These are phyloP conservation scores for Gobionotothen gibberifrons DNA, from an alignment of 2,797 vertebrate species.

Conservation along the genomic window DNA sequence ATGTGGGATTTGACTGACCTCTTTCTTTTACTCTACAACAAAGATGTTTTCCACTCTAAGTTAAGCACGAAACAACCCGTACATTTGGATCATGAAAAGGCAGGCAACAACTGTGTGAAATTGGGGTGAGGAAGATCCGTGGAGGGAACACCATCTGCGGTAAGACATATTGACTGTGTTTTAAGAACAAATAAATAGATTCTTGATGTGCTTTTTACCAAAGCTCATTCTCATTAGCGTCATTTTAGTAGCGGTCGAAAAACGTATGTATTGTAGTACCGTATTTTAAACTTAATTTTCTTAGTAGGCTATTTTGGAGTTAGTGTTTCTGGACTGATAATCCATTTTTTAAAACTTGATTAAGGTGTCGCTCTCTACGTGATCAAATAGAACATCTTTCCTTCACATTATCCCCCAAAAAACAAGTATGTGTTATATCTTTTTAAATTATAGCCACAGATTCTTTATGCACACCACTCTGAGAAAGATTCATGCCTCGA, in stretches of 20 bases:
- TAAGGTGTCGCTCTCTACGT: too few relatives aligned
- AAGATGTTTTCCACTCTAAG: constrained; percentile 1
- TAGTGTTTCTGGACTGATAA: too few relatives aligned
- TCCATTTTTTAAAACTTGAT: too few relatives aligned
- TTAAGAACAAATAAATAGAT: constrained; percentile 9
- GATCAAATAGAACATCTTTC: too few relatives aligned
- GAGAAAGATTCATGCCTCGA: constrained; percentile 35
- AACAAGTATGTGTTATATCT: neutral
- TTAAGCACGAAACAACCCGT: neutral
- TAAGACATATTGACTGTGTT: constrained; percentile 16
- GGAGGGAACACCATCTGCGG: constrained; percentile 20
- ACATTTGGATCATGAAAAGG: constrained; percentile 14
- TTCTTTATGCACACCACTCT: constrained; percentile 8
- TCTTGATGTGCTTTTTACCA: neutral
- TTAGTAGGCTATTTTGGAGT: too few relatives aligned
- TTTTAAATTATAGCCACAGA: neutral
- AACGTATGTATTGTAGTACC: neutral
- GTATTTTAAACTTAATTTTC: too few relatives aligned
- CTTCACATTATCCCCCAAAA: neutral
- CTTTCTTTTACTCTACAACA: neutral
- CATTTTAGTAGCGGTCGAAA: neutral
- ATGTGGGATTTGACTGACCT: constrained; percentile 12
- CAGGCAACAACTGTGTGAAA: constrained; percentile 1
- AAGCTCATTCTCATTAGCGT: constrained; percentile 13
- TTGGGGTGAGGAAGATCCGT: neutral